Evolutionary conservation across 2,113 vertebrate genomes (phyloP).

Genomic region (Antechinus flavipes): DNA sequence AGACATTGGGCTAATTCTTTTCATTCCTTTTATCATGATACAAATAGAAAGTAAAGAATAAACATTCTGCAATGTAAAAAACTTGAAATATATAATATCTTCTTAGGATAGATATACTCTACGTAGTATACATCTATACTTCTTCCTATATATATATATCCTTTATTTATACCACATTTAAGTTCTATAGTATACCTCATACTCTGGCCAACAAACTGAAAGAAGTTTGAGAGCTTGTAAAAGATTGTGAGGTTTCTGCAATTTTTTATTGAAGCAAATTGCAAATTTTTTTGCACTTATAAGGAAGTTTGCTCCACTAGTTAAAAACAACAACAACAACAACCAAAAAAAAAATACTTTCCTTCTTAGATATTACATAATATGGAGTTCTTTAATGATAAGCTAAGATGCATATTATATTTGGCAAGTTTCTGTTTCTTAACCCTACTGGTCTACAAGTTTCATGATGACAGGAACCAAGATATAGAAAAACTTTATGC

Average conservation of each 20-base stretch:
- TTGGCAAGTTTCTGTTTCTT: not conserved
- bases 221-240: not conserved
- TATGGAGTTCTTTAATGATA: not conserved
- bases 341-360: not conserved
- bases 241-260: not conserved
- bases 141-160: no score
- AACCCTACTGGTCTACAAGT: not conserved
- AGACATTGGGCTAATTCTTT: not conserved
- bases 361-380: not conserved
- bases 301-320: not conserved
- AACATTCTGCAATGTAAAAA: not conserved
- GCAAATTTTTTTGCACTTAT: not conserved
- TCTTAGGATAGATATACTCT: not conserved
- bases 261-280: not conserved
- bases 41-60: not conserved
- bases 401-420: not conserved
- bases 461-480: not conserved
- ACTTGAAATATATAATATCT: not conserved
- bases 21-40: not conserved
- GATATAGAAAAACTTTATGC: not conserved
- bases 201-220: not conserved
- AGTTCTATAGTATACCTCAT: not conserved
- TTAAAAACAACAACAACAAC: not conserved
- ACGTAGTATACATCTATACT: no score
- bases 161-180: not conserved